Conservation (phyloP, 2,888 invertebrate genomes). For the Syritta pipiens region DNA sequence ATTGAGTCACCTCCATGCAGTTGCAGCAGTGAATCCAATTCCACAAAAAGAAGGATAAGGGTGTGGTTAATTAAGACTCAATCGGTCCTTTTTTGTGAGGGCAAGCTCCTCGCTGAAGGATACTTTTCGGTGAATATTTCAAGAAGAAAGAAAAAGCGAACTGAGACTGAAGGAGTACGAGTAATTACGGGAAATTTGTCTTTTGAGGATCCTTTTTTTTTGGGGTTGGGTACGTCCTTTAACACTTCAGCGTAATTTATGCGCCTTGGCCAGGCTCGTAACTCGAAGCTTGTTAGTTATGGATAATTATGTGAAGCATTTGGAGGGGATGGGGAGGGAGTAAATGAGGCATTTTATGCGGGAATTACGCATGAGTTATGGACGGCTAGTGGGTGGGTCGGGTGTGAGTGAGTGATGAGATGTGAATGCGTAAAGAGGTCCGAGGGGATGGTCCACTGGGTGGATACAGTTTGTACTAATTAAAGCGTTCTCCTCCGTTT, state of each 20-base stretch:
- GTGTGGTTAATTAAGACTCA: too few species aligned
- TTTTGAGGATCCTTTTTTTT: slow-evolving; percentile 5
- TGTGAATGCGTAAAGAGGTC: too few species aligned
- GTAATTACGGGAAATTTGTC: slow-evolving; percentile 34
- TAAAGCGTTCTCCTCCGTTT: too few species aligned
- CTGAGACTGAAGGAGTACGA: not conserved
- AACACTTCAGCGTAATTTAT: slow-evolving; percentile 4
- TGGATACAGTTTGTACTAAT: too few species aligned
- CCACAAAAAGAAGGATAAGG: too few species aligned
- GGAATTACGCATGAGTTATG: not conserved
- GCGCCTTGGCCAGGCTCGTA: not conserved
- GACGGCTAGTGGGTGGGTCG: too few species aligned
- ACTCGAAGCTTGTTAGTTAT: slow-evolving; percentile 19
- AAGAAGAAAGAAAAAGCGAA: not conserved
- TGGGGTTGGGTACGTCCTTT: not conserved
- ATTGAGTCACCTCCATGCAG: too few species aligned
- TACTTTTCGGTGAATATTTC: slow-evolving; percentile 5
- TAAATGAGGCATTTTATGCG: slow-evolving; percentile 19
- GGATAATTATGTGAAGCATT: slow-evolving; percentile 7
- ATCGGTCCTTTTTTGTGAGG: not conserved
- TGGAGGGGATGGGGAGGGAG: not conserved
- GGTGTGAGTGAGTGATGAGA: too few species aligned
- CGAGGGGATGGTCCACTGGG: too few species aligned
- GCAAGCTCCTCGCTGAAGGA: not conserved
- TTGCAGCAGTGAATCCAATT: too few species aligned